Evolutionary conservation across 1,140 invertebrate species (phyloP), one percentile per base, ranked within the genome.

Genomic region (Drepana arcuata): DNA sequence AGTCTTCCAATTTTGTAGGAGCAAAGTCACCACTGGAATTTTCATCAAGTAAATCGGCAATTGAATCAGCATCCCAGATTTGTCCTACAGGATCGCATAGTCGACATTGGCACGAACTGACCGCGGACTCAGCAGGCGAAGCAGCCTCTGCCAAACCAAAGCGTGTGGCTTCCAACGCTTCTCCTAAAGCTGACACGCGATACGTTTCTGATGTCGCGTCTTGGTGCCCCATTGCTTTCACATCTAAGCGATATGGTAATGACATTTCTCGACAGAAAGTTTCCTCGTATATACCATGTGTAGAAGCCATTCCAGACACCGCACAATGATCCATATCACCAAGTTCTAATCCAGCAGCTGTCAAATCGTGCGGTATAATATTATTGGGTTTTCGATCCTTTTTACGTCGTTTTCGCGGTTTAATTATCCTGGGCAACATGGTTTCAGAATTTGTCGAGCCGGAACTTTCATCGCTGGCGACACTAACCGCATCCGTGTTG

Each of bases 371-470:
- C 44, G 73, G 57, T 38, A 63, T 59, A 21, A 78, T 71, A 43
- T 79, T 79, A 41, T 79, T 83, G 12, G 90, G 90, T 66, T 94
- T 94, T 34, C 93, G 85, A 57, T 95, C 93, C 74, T 95, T 95
- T 88, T 95, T 96, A 58, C 93, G 88, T 11, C 94, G 86, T 67
- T 96, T 96, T 7, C 93, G 82, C 0, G 93, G 93, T 70, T 95
- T 96, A 57, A 95, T 95, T 32, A 95, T 94, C 27, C 93, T 85
- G 13, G 93, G 94, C 51, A 95, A 70, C 72, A 91, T 92, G 36
- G 89, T 92, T 53, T 94, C 93, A 1, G 90, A 92, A 49, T 89
- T 88, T 25, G 85, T 70, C 4, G 89, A 89, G 7, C 86, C 88
- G 38, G 89, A 91, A 73, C 90, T 92, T 72, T 92, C 91, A 65